Evolutionary conservation across 1,140 invertebrate genomes (phyloP), one percentile per base, ranked within the genome.

Genomic region (Drosophila neocordata): DNA sequence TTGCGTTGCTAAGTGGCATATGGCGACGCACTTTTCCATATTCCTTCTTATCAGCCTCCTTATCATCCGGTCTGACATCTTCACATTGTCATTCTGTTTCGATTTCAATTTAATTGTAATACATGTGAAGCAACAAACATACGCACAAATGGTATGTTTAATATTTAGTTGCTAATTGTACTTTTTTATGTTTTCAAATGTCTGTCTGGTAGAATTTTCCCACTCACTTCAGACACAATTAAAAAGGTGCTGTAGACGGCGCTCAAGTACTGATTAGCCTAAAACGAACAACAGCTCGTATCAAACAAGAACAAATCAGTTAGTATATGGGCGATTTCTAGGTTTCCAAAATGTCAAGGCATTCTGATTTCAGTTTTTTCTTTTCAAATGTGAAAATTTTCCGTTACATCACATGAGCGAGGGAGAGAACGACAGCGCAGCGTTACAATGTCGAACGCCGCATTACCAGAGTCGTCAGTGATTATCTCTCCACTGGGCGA

Each of bases 401-500:
- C 78, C 74, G 55, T 78, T 78, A 78, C 82, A 87, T 82, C 70
- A 78, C 72, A 38, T 59, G 60, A 13, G 72, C 13, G 63, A 71
- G 63, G n/a, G 53, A 73, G 64, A 69, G 18, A 22, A 18, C 18
- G 38, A n/a, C 56, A 51, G 41, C 65, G 58, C 65, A 55, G 56
- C 34, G 18, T 84, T 85, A 80, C 77, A 85, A 65, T 24, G 55
- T 44, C 66, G 35, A 34, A 20, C 24, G 12, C 12, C 13, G 27
- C 13, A 57, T 35, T 24, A 53, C 11, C 12, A 60, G 15, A 24
- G 44, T 55, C 60, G 37, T 34, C 57, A 44, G 44, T 52, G 74
- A 87, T 87, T 87, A 87, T 87, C 77, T 87, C 69, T 68, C 37
- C 12, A 37, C 35, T 53, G 44, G 44, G 51, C 72, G 53, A 73